Conservation (phyloP, 2,888 invertebrate species). For the Caradrina kadenii region DNA sequence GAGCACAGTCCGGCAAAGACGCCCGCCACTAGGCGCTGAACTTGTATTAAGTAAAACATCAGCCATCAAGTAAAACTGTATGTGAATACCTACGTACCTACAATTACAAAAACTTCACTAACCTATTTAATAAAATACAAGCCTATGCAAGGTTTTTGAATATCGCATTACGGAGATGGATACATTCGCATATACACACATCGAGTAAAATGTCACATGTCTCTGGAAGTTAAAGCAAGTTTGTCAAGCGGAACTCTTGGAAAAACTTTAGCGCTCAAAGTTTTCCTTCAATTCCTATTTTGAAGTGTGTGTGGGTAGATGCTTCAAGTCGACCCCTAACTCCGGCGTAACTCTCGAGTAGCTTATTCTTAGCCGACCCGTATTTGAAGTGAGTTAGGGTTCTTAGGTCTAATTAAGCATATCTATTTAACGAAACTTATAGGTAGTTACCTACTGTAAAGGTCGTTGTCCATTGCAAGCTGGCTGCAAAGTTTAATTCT, state of each 20-base stretch:
- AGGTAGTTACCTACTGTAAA: neutral
- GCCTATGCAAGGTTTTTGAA: neutral
- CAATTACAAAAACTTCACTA: no score
- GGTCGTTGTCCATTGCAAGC: no score
- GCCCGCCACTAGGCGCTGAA: no score
- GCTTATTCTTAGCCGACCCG: constrained; percentile 9
- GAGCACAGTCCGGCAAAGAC: no score
- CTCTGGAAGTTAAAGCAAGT: constrained; percentile 25
- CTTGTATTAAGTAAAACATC: no score
- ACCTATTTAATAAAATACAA: neutral
- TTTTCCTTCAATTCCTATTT: constrained; percentile 11
- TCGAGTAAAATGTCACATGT: neutral
- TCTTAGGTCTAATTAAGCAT: constrained; percentile 23
- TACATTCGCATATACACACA: neutral
- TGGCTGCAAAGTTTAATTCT: no score
- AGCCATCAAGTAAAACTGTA: no score
- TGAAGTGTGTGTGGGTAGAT: neutral
- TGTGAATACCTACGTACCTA: no score
- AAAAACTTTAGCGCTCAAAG: constrained; percentile 27
- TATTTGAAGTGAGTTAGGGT: constrained; percentile 9
- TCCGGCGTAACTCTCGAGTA: constrained; percentile 10
- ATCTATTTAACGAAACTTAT: constrained; percentile 6
- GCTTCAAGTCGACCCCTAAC: neutral
- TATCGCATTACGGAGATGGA: neutral
- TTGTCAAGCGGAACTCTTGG: constrained; percentile 3